A percentile compares a stretch with the other conserved stretches of the same genome.
Evolutionary conservation across 2,888 invertebrate genomes (phyloP).

Genomic region (Drosophila quinaria): DNA sequence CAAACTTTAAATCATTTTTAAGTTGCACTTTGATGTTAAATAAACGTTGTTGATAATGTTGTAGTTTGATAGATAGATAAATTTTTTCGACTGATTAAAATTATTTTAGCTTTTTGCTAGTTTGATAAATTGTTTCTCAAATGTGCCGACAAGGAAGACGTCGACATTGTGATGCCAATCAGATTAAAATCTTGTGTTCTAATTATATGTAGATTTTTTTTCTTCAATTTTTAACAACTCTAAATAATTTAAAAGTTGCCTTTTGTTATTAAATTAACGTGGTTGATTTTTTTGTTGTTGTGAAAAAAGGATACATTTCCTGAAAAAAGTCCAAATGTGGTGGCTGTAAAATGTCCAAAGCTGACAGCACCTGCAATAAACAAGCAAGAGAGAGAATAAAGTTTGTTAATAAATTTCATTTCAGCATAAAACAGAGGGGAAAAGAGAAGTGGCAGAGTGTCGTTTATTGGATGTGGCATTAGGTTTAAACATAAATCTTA

Average conservation of each 20-base stretch:
- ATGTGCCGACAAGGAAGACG: too few species aligned
- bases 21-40: too few species aligned
- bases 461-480: slow-evolving; percentile 60
- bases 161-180: too few species aligned
- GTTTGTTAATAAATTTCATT: slow-evolving; percentile 46
- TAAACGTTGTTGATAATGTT: too few species aligned
- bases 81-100: too few species aligned
- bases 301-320: slow-evolving; percentile 98
- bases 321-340: slow-evolving; percentile 99
- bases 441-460: slow-evolving; percentile 32
- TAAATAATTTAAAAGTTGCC: not conserved
- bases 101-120: too few species aligned
- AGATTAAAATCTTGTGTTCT: too few species aligned
- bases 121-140: too few species aligned
- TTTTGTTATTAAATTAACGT: slow-evolving; percentile 1
- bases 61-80: too few species aligned
- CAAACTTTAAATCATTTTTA: too few species aligned
- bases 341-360: slow-evolving; percentile 99
- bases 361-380: slow-evolving; percentile 94
- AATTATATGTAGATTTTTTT: too few species aligned
- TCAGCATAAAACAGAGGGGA: not conserved
- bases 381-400: slow-evolving; percentile 34
- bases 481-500: slow-evolving; percentile 54
- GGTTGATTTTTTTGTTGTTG: slow-evolving; percentile 27
- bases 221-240: too few species aligned